These are phyloP conservation scores for Morbakka virulenta DNA, from an alignment of 30 jellyfish, hydroid and myxozoan species.

Conservation along the genomic window DNA sequence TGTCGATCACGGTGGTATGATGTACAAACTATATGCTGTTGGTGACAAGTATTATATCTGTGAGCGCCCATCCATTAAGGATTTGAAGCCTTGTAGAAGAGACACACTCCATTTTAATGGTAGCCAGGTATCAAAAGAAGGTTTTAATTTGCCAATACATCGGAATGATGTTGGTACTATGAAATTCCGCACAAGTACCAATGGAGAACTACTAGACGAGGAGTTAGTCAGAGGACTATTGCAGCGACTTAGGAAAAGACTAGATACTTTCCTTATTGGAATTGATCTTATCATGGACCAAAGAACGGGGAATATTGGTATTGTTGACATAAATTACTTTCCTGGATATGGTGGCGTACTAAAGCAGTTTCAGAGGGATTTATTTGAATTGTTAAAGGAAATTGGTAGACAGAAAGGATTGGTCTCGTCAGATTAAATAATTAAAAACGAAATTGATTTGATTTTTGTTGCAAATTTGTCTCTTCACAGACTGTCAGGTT, in stretches of 20 bases:
- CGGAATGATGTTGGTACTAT: conserved; percentile 59
- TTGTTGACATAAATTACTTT: conserved; percentile 86
- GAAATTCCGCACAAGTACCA: conserved; percentile 46
- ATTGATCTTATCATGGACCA: conserved; percentile 83
- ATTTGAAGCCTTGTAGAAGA: conserved; percentile 63
- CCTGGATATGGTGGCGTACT: conserved; percentile 95
- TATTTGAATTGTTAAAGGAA: conserved; percentile 35
- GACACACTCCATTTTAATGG: conserved; percentile 76
- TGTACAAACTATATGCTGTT: conserved; percentile 82
- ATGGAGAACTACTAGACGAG: conserved; percentile 51
- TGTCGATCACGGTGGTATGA: conserved; percentile 88
- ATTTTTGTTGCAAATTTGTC: no score
- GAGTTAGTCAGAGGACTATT: conserved; percentile 59
- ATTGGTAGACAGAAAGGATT: conserved; percentile 45
- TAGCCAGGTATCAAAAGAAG: conserved; percentile 81
- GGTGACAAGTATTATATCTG: conserved; percentile 75
- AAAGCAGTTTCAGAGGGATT: conserved; percentile 71
- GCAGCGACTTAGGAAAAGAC: conserved; percentile 27
- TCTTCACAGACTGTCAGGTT: no score
- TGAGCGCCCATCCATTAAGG: conserved; percentile 92
- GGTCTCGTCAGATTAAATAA: no score
- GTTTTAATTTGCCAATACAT: conserved; percentile 46
- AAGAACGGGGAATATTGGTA: conserved; percentile 74
- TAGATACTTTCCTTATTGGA: conserved; percentile 70
- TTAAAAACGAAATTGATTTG: no score